A percentile compares a stretch with the other conserved stretches of the same genome.
Conservation (phyloP, 2,797 vertebrate species). For the Sebastes elongatus region DNA sequence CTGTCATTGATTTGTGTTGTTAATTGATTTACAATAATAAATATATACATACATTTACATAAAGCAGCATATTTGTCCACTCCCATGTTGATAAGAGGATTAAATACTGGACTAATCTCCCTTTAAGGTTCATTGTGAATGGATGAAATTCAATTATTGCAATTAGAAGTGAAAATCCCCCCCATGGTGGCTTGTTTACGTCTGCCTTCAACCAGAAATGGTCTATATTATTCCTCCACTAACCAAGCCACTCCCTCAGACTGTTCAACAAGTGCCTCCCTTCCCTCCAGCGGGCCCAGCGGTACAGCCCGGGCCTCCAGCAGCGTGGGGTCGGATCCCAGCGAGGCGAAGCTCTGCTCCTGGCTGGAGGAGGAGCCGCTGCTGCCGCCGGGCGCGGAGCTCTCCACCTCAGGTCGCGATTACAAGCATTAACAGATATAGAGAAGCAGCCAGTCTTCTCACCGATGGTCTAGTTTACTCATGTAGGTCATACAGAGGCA, state of each 20-base stretch:
- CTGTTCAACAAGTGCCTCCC: not conserved
- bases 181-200: not conserved
- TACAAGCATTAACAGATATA: not conserved
- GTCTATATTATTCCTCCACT: not conserved
- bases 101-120: too few species aligned
- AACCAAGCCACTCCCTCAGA: not conserved
- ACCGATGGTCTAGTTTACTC: too few species aligned
- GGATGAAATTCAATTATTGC: too few species aligned
- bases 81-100: too few species aligned
- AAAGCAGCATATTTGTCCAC: too few species aligned
- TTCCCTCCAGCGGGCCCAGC: not conserved
- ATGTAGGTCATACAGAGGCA: not conserved
- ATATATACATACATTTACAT: too few species aligned
- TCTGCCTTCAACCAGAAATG: not conserved
- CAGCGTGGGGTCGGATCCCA: not conserved
- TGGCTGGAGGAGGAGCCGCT: not conserved
- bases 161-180: too few species aligned
- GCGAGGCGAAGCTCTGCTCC: too few species aligned
- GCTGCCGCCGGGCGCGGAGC: too few species aligned
- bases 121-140: too few species aligned
- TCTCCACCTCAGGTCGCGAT: too few species aligned
- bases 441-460: not conserved
- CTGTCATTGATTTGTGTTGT: too few species aligned
- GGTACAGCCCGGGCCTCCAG: not conserved
- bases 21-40: rapidly evolving